Percentiles rank a stretch among this genome's conserved stretches.
These are phyloP conservation scores for Onchidella celtica DNA, from an alignment of 2,888 invertebrate species.

Conservation along the genomic window DNA sequence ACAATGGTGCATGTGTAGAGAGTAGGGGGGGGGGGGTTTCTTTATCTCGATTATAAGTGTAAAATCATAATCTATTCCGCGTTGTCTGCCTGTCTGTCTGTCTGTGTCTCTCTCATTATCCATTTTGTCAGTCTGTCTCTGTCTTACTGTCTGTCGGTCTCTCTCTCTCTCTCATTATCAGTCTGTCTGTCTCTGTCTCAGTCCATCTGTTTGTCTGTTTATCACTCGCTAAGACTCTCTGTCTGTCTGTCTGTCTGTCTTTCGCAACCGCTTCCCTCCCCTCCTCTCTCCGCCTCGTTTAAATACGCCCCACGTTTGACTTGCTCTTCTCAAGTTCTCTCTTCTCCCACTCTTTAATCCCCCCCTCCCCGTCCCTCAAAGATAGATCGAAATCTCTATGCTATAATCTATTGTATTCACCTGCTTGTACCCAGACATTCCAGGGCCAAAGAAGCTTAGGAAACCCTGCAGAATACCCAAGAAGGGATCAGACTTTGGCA, in stretches of 20 bases:
- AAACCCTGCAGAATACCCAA: too few relatives aligned
- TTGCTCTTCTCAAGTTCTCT: not conserved
- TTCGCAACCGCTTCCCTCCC: not conserved
- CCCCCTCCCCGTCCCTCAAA: not conserved
- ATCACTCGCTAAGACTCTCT: not conserved
- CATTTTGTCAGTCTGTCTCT: not conserved
- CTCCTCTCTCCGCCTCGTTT: not conserved
- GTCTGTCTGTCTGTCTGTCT: not conserved
- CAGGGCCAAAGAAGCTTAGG: too few relatives aligned
- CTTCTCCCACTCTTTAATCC: not conserved
- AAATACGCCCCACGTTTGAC: not conserved
- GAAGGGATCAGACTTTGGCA: too few relatives aligned
- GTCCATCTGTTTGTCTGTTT: not conserved
- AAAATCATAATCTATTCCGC: not conserved
- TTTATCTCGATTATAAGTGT: too few relatives aligned
- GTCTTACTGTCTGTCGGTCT: not conserved
- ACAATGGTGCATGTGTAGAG: too few relatives aligned
- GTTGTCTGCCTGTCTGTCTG: conserved; percentile 4
- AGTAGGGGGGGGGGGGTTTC: too few relatives aligned
- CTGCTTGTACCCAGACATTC: too few relatives aligned
- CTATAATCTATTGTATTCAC: too few relatives aligned
- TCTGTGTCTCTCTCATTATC: not conserved
- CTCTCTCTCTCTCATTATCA: not conserved
- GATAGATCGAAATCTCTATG: too few relatives aligned
- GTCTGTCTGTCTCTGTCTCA: not conserved